phyloP scores from a whole-genome alignment of 2,888 invertebrate species.

The Hirtodrosophila confusa region DNA sequence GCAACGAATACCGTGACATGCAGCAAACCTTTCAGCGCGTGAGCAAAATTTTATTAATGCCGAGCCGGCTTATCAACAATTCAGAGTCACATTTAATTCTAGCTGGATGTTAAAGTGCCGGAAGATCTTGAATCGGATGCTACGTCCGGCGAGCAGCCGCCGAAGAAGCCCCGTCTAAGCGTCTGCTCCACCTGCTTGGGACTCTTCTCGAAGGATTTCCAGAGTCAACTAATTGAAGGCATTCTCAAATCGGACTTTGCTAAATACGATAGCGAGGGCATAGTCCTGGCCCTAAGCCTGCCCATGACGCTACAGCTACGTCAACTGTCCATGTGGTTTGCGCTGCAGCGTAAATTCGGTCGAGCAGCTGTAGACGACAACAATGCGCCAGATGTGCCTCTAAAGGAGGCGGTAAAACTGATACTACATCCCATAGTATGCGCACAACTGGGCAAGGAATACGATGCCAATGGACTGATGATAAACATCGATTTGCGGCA shows the following conservation, averaged over 20 bases:
- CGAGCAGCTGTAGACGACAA: constrained; percentile 81
- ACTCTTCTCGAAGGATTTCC: constrained; percentile 87
- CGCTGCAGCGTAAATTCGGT: constrained; percentile 86
- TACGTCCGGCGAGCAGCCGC: constrained; percentile 29
- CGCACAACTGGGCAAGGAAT: constrained; percentile 85
- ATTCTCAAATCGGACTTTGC: constrained; percentile 85
- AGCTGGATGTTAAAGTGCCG: constrained; percentile 61
- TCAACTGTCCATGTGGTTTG: constrained; percentile 87
- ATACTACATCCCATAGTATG: constrained; percentile 87
- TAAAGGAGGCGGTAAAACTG: constrained; percentile 93
- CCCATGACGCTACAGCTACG: constrained; percentile 89
- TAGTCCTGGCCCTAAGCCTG: constrained; percentile 89
- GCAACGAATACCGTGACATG: constrained; percentile 86
- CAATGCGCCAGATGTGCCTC: constrained; percentile 84
- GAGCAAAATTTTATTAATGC: constrained; percentile 63
- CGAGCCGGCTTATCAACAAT: constrained; percentile 10
- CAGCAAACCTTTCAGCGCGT: constrained; percentile 85
- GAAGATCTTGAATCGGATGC: constrained; percentile 2
- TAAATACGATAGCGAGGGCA: constrained; percentile 87
- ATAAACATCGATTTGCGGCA: constrained; percentile 85
- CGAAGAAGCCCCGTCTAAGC: constrained; percentile 85
- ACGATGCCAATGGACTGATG: constrained; percentile 85
- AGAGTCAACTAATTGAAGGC: constrained; percentile 85
- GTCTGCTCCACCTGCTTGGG: constrained; percentile 90
- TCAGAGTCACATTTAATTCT: constrained; percentile 19